Percentiles rank a stretch among this genome's conserved stretches.
Evolutionary conservation across 2,113 vertebrate genomes (phyloP).

Genomic region (Lepidothrix coronata): DNA sequence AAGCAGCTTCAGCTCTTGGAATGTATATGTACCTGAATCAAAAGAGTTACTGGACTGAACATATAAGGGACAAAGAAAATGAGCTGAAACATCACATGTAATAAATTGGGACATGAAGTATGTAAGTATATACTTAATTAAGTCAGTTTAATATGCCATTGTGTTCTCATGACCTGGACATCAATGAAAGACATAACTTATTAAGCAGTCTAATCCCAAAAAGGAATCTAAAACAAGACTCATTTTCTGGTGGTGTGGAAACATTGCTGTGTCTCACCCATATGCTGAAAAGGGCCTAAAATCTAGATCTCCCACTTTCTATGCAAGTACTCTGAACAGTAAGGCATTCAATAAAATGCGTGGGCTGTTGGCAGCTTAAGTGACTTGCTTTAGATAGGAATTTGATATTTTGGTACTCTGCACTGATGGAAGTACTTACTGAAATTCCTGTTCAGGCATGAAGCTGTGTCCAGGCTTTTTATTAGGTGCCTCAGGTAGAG

Average conservation of each 20-base stretch:
- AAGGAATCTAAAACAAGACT: neutral
- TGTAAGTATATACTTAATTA: neutral
- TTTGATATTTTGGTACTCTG: neutral
- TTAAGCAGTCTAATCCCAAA: neutral
- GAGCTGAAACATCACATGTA: neutral
- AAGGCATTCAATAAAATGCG: rapidly evolving
- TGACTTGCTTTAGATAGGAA: neutral
- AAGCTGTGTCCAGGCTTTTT: neutral
- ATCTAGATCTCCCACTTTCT: neutral
- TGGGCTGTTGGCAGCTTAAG: neutral
- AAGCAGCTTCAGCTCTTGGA: neutral
- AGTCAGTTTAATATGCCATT: neutral
- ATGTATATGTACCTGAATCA: neutral
- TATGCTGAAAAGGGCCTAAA: neutral
- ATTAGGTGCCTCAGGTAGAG: neutral
- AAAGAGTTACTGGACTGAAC: neutral
- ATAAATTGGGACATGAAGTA: neutral
- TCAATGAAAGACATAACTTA: neutral
- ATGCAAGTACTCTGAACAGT: neutral
- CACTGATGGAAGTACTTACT: neutral
- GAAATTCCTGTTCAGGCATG: neutral
- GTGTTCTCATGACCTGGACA: neutral
- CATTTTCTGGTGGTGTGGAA: neutral
- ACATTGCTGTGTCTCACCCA: rapidly evolving
- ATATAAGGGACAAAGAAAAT: neutral